Evolutionary conservation across 2,113 vertebrate genomes (phyloP).

Genomic region (Felis chaus): DNA sequence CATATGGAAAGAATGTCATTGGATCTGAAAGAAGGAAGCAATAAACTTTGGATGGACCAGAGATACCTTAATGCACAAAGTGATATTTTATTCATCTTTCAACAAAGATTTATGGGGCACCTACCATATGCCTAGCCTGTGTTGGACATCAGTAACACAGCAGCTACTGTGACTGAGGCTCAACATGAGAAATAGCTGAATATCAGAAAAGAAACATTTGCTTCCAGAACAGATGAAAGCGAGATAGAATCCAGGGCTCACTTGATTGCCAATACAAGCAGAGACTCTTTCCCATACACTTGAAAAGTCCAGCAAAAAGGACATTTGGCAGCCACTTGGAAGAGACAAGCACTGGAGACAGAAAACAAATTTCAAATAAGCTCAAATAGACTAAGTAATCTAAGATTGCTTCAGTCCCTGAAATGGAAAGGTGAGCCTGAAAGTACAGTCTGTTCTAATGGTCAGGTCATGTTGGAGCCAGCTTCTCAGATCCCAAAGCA

Average conservation of each 20-base stretch:
- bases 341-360: neutral
- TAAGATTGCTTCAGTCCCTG: neutral
- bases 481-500: neutral
- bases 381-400: neutral
- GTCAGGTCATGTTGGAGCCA: neutral
- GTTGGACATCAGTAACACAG: neutral
- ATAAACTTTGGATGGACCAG: neutral
- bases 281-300: neutral
- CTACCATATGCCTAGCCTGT: neutral
- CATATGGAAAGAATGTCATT: neutral
- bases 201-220: neutral
- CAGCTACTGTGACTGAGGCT: neutral
- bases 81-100: neutral
- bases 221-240: neutral
- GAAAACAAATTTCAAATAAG: conserved; percentile 48
- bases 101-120: neutral
- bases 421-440: conserved; percentile 49
- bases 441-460: neutral
- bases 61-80: neutral
- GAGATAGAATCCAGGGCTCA: neutral
- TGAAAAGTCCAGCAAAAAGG: conserved; percentile 16
- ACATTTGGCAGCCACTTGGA: neutral
- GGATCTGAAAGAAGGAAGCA: neutral
- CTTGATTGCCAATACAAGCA: neutral
- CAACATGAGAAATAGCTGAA: neutral